Evolutionary conservation across 2,888 invertebrate species (phyloP).

Genomic region (Gymnosoma rotundatum): DNA sequence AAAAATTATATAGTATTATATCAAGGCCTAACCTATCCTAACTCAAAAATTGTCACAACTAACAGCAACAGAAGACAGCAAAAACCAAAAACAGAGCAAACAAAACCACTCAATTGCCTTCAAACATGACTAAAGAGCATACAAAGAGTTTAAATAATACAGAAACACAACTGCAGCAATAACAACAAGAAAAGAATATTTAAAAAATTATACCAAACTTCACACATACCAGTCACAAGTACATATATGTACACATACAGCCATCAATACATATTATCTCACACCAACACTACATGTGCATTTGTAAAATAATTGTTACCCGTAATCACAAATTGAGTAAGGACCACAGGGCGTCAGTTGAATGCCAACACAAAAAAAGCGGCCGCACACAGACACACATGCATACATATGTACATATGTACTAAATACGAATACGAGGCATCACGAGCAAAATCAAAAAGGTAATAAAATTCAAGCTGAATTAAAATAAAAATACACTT

Average conservation of each 20-base stretch:
- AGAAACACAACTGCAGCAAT: conserved; percentile 14
- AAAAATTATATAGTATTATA: conserved; percentile 52
- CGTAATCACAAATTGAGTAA: conserved; percentile 68
- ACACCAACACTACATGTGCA: conserved; percentile 6
- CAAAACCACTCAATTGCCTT: conserved; percentile 45
- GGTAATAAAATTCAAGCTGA: conserved; percentile 26
- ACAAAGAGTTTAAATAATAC: conserved; percentile 53
- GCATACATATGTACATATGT: conserved; percentile 2
- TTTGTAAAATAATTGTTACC: conserved; percentile 62
- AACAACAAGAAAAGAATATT: conserved; percentile 37
- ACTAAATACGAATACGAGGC: conserved; percentile 50
- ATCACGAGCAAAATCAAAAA: conserved; percentile 36
- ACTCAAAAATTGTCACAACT: conserved; percentile 65
- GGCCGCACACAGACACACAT: no score
- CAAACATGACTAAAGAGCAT: conserved; percentile 57
- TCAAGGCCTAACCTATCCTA: conserved; percentile 70
- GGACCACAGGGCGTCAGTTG: conserved; percentile 70
- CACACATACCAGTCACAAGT: conserved; percentile 4
- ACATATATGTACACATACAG: background rate
- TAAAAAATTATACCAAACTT: conserved; percentile 45
- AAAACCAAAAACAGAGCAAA: conserved; percentile 43
- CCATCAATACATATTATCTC: background rate
- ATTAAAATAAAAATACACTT: conserved; percentile 1
- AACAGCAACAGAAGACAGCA: conserved; percentile 29
- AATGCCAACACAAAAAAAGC: conserved; percentile 38